phyloP scores from a whole-genome alignment of 1,140 invertebrate genomes.

The Melitaea cinxia region DNA sequence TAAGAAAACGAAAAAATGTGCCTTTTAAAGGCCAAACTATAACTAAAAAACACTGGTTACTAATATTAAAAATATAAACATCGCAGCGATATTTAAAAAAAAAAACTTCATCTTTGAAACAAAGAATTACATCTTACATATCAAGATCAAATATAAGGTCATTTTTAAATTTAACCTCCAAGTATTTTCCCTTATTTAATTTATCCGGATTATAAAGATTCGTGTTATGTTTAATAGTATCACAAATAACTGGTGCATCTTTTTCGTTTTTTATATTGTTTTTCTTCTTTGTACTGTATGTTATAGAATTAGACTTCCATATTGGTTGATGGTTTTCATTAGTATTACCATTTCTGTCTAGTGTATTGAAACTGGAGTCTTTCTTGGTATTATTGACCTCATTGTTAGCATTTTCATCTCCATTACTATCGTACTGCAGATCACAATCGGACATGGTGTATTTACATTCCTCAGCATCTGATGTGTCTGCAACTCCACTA shows the following conservation, averaged over 20 bases:
- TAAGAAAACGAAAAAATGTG: constrained; percentile 41
- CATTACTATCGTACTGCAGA: constrained; percentile 41
- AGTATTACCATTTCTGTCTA: constrained; percentile 47
- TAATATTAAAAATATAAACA: constrained; percentile 32
- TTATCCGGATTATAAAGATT: constrained; percentile 71
- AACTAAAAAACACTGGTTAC: constrained; percentile 43
- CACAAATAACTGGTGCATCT: constrained; percentile 48
- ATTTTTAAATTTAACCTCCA: constrained; percentile 79
- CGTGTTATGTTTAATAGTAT: constrained; percentile 71
- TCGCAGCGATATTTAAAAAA: constrained; percentile 11
- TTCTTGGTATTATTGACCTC: not conserved
- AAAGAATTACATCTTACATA: constrained; percentile 64
- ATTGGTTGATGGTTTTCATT: constrained; percentile 31
- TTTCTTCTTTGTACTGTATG: constrained; percentile 2
- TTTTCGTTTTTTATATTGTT: constrained; percentile 27
- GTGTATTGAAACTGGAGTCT: constrained; percentile 45
- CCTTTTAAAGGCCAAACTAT: constrained; percentile 39
- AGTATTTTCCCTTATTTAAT: constrained; percentile 76
- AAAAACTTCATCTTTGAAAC: constrained; percentile 12
- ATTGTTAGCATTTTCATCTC: constrained; percentile 46
- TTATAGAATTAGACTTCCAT: constrained; percentile 45
- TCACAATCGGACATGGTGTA: constrained; percentile 46
- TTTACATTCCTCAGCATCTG: constrained; percentile 74
- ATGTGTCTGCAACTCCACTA: constrained; percentile 74
- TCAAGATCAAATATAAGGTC: constrained; percentile 82